phyloP scores from a whole-genome alignment of 30 jellyfish, hydroid and myxozoan genomes.

The Hydra vulgaris region DNA sequence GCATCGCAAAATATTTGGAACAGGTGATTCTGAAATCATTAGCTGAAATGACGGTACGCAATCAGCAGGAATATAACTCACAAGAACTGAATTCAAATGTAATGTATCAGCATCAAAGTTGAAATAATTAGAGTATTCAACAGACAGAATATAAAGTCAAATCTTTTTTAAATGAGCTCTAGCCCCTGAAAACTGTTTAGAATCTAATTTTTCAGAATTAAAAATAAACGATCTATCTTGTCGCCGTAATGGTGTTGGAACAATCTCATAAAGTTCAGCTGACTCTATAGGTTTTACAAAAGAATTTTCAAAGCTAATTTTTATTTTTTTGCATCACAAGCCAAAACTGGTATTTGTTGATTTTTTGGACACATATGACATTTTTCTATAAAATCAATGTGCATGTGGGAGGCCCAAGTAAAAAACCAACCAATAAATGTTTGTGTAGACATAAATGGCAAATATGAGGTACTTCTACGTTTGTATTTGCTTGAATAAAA shows the following conservation, averaged over 20 bases:
- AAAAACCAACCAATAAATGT: slow-evolving; percentile 16
- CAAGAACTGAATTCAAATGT: not conserved
- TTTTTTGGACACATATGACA: not conserved
- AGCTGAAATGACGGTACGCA: not conserved
- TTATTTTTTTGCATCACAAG: slow-evolving; percentile 15
- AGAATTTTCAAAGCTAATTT: not conserved
- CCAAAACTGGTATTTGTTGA: not conserved
- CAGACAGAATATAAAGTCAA: not conserved
- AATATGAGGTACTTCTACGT: not conserved
- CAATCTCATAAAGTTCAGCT: not conserved
- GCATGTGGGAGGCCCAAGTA: slow-evolving; percentile 19
- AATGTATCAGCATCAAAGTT: not conserved
- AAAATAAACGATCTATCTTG: not conserved
- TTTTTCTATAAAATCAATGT: slow-evolving; percentile 2
- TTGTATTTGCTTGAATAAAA: not conserved
- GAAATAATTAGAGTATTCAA: not conserved
- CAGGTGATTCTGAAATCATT: not conserved
- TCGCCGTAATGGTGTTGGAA: not conserved
- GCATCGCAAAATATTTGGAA: not conserved
- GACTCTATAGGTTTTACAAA: slow-evolving; percentile 7
- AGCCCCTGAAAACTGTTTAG: not conserved
- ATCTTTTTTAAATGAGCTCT: not conserved
- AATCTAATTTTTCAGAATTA: not conserved
- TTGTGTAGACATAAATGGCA: not conserved
- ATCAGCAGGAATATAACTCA: not conserved